Percentiles rank a stretch among this genome's conserved stretches.
phyloP scores from a whole-genome alignment of 2,113 vertebrate species.

The Porphyrio hochstetteri region DNA sequence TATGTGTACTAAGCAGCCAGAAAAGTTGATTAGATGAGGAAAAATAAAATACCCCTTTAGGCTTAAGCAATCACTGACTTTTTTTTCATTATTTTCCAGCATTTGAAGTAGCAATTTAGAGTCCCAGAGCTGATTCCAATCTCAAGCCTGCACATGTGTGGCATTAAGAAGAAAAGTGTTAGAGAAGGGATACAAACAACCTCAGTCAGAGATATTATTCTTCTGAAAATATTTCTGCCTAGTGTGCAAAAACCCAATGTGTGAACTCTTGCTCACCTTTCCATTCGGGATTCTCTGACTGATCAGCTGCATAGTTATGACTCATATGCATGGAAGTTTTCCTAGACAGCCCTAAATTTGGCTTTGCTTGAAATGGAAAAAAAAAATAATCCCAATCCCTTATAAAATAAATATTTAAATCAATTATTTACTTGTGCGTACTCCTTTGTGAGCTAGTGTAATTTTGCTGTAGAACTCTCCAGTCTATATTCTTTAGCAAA shows the following conservation, averaged over 20 bases:
- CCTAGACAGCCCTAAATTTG: not conserved
- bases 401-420: not conserved
- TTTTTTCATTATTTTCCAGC: conserved; percentile 41
- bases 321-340: not conserved
- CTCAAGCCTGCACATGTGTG: conserved; percentile 15
- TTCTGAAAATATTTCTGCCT: conserved; percentile 23
- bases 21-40: conserved; percentile 51
- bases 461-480: not conserved
- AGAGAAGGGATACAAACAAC: not conserved
- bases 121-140: conserved; percentile 33
- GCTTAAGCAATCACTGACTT: conserved; percentile 38
- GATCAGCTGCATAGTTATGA: conserved; percentile 2
- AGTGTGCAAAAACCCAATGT: not conserved
- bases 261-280: conserved; percentile 47
- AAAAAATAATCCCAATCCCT: not conserved
- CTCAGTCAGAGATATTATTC: not conserved
- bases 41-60: conserved; percentile 36
- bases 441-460: not conserved
- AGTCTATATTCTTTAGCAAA: not conserved
- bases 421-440: not conserved
- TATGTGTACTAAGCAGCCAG: not conserved
- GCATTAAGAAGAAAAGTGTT: conserved; percentile 30
- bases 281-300: not conserved
- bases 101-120: conserved; percentile 63
- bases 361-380: not conserved